A percentile compares a stretch with the other conserved stretches of the same genome.
Evolutionary conservation across 1,140 invertebrate species (phyloP).

Genomic region (Cataglyphis hispanica): DNA sequence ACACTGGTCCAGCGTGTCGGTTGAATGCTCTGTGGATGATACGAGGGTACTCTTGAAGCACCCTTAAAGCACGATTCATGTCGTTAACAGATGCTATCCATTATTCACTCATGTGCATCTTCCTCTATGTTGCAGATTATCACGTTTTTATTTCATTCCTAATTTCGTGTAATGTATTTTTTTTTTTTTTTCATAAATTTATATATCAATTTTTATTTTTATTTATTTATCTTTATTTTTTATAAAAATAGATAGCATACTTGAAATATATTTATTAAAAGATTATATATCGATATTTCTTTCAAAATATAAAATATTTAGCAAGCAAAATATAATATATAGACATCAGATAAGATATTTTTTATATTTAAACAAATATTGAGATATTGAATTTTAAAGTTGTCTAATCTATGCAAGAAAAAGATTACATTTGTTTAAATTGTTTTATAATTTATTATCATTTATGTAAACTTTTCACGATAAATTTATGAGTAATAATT

Average conservation of each 20-base stretch:
- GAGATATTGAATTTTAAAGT: neutral
- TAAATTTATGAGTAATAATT: conserved; percentile 17
- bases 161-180: conserved; percentile 1
- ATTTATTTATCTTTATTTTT: neutral
- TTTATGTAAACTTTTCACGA: neutral
- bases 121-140: conserved; percentile 56
- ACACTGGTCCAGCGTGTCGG: conserved; percentile 69
- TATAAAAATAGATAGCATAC: neutral
- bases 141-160: neutral
- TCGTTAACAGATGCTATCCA: conserved; percentile 80
- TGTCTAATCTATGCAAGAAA: neutral
- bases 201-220: neutral
- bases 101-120: conserved; percentile 80
- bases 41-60: conserved; percentile 79
- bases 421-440: neutral
- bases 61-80: conserved; percentile 78
- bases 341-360: neutral
- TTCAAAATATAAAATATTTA: neutral
- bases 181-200: neutral
- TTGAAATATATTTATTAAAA: neutral
- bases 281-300: neutral
- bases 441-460: neutral
- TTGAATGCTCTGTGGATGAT: conserved; percentile 78
- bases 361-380: conserved; percentile 6
- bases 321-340: neutral